Percentiles rank a stretch among this genome's conserved stretches.
phyloP scores from a whole-genome alignment of 2,888 invertebrate genomes.

The Tinea semifulvella region DNA sequence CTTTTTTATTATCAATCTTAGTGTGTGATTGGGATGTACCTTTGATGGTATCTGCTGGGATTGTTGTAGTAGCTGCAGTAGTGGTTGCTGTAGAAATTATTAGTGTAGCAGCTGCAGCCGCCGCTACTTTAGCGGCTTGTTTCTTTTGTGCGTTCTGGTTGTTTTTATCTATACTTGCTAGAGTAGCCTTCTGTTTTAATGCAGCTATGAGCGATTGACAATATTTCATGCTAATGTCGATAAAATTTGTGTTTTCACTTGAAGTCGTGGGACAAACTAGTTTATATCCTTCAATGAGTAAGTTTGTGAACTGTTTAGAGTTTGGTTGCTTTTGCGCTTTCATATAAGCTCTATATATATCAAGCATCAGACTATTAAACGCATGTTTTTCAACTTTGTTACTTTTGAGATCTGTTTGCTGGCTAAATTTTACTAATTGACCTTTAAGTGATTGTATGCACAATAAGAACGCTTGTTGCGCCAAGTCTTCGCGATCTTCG shows the following conservation, averaged over 20 bases:
- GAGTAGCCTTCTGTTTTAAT: slow-evolving; percentile 63
- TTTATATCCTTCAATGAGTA: slow-evolving; percentile 77
- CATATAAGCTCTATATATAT: slow-evolving; percentile 74
- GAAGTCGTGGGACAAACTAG: slow-evolving; percentile 68
- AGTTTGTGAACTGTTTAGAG: slow-evolving; percentile 68
- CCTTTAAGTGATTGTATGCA: slow-evolving; percentile 75
- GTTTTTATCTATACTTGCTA: slow-evolving; percentile 39
- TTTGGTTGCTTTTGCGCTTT: slow-evolving; percentile 71
- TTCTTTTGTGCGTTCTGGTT: slow-evolving; percentile 46
- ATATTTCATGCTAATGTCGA: slow-evolving; percentile 75
- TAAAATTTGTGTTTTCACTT: slow-evolving; percentile 68
- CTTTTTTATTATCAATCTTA: slow-evolving; percentile 22
- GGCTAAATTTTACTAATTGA: slow-evolving; percentile 64
- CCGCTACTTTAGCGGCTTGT: slow-evolving; percentile 32
- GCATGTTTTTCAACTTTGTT: slow-evolving; percentile 57
- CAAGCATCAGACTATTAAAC: slow-evolving; percentile 58
- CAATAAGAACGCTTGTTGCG: slow-evolving; percentile 79
- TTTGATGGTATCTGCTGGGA: slow-evolving; percentile 13
- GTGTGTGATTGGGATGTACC: slow-evolving; percentile 28
- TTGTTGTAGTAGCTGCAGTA: slow-evolving; percentile 20
- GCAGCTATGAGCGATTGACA: slow-evolving; percentile 71
- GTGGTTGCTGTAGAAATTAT: slow-evolving; percentile 20
- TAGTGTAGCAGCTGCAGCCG: slow-evolving; percentile 23
- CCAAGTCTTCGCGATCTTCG: slow-evolving; percentile 81
- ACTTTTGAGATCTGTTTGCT: slow-evolving; percentile 52